These are phyloP conservation scores for Eupithecia subumbrata DNA, from an alignment of 2,888 invertebrate genomes.

Conservation along the genomic window DNA sequence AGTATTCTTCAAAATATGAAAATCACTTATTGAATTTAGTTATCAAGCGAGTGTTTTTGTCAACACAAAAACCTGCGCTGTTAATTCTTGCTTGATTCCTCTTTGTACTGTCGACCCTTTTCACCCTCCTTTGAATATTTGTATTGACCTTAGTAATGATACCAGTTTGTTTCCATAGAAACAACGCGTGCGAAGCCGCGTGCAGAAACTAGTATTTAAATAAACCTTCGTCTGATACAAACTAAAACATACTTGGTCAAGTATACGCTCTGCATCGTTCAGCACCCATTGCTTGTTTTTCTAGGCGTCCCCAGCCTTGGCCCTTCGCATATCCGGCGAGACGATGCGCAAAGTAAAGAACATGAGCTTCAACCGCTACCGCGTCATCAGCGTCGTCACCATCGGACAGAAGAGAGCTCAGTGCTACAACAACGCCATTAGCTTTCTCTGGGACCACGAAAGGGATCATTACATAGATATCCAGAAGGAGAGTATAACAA, in stretches of 20 bases:
- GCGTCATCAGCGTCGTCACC: conserved; percentile 66
- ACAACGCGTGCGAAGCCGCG: too few species aligned
- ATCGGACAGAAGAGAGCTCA: conserved; percentile 71
- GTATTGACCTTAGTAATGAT: too few species aligned
- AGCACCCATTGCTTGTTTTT: background rate
- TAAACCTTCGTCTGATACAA: too few species aligned
- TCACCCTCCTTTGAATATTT: too few species aligned
- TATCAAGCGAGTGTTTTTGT: too few species aligned
- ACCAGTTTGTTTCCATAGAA: too few species aligned
- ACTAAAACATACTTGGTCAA: background rate
- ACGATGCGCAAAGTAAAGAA: conserved; percentile 64
- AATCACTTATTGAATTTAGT: too few species aligned
- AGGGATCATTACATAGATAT: conserved; percentile 62
- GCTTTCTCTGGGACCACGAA: conserved; percentile 71
- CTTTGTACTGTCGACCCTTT: too few species aligned
- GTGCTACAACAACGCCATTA: conserved; percentile 70
- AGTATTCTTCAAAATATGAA: too few species aligned
- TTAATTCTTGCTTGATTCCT: too few species aligned
- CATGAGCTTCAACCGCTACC: conserved; percentile 66
- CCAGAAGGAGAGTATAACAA: conserved; percentile 55
- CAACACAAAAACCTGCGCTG: too few species aligned
- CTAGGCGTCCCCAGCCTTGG: conserved; percentile 58
- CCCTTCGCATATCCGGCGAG: conserved; percentile 63
- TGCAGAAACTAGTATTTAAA: too few species aligned
- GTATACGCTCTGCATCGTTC: background rate